phyloP scores from a whole-genome alignment of 2,113 vertebrate genomes.

The Ursus arctos region DNA sequence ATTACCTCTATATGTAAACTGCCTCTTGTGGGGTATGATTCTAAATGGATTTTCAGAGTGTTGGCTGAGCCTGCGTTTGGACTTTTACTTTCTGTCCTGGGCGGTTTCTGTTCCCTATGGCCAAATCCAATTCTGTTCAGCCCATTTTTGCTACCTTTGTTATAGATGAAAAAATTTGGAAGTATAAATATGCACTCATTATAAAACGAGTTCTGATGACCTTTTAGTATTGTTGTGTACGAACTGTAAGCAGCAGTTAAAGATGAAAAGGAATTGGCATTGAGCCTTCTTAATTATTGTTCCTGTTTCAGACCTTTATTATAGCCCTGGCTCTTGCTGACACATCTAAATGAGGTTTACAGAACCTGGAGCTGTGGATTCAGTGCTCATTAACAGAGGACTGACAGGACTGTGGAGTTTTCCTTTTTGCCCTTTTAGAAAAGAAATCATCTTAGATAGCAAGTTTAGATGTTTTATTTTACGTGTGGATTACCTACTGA shows the following conservation, averaged over 20 bases:
- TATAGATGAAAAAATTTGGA: conserved; percentile 37
- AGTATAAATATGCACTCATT: conserved; percentile 82
- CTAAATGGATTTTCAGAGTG: neutral
- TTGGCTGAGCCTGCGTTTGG: neutral
- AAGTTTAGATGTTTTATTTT: conserved; percentile 69
- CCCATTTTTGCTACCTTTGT: neutral
- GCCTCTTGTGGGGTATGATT: neutral
- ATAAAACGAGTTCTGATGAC: conserved; percentile 79
- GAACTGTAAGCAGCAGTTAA: conserved; percentile 80
- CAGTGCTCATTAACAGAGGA: conserved; percentile 80
- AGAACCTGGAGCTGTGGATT: conserved; percentile 78
- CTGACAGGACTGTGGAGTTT: conserved; percentile 64
- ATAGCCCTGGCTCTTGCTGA: conserved; percentile 78
- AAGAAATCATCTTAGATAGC: conserved; percentile 58
- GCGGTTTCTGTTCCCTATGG: neutral
- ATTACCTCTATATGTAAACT: neutral
- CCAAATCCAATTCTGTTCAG: neutral
- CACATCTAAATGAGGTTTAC: conserved; percentile 83
- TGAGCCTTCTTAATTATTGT: conserved; percentile 86
- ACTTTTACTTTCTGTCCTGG: neutral
- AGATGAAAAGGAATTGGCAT: conserved; percentile 85
- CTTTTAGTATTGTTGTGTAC: conserved; percentile 82
- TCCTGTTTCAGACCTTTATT: conserved; percentile 83
- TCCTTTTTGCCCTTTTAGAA: conserved; percentile 70
- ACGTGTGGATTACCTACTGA: conserved; percentile 35